A percentile compares a stretch with the other conserved stretches of the same genome.
phyloP scores from a whole-genome alignment of 2,113 vertebrate genomes.

The Gasterosteus nipponicus region DNA sequence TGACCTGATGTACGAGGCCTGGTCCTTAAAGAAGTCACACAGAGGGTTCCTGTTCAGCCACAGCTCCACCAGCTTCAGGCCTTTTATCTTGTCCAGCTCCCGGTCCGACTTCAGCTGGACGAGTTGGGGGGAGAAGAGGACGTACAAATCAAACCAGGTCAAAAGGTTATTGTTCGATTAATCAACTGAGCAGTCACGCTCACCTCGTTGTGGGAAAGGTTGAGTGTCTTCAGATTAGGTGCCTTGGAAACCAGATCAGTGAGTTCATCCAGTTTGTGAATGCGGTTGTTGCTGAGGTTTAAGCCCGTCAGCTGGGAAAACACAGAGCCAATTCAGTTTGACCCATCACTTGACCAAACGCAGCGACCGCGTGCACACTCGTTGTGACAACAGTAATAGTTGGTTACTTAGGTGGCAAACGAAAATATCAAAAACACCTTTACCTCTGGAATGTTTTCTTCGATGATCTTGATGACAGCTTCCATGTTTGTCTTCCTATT shows the following conservation, averaged over 20 bases:
- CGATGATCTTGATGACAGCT: constrained; percentile 86
- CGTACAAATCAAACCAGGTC: not conserved
- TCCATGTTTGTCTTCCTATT: constrained; percentile 85
- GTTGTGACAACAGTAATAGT: not conserved
- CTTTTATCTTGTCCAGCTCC: constrained; percentile 90
- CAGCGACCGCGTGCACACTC: not conserved
- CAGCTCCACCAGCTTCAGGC: constrained; percentile 88
- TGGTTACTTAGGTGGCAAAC: not conserved
- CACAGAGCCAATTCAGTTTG: not conserved
- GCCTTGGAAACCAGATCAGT: constrained; percentile 82
- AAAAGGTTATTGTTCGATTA: not conserved
- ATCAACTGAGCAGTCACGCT: constrained; percentile 9
- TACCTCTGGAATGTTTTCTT: constrained; percentile 92
- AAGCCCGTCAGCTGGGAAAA: constrained; percentile 82
- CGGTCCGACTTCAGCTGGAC: constrained; percentile 86
- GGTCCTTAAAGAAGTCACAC: constrained; percentile 87
- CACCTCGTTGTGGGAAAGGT: constrained; percentile 90
- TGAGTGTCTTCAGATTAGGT: constrained; percentile 86
- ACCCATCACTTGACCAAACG: not conserved
- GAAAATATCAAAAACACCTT: constrained; percentile 1
- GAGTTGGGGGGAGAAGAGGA: not conserved
- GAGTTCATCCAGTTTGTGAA: constrained; percentile 86
- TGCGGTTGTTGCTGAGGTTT: constrained; percentile 88
- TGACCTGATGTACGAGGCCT: constrained; percentile 90
- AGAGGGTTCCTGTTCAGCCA: constrained; percentile 89